A percentile compares a stretch with the other conserved stretches of the same genome.
These are phyloP conservation scores for Phymatocera aterrima DNA, from an alignment of 2,888 invertebrate genomes.

Conservation along the genomic window DNA sequence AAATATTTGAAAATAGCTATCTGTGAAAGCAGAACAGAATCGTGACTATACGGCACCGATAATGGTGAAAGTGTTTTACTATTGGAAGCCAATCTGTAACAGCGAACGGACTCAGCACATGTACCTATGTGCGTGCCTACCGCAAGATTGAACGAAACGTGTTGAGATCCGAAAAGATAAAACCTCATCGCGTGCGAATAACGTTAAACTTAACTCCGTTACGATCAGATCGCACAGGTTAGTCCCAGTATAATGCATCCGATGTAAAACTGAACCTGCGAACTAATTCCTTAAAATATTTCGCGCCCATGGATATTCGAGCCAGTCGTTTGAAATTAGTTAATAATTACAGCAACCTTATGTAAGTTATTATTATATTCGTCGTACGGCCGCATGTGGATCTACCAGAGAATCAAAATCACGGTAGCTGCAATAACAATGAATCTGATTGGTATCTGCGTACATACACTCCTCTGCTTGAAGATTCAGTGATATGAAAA, in stretches of 20 bases:
- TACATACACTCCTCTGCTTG: no score
- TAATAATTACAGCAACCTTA: no score
- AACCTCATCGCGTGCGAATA: conserved; percentile 36
- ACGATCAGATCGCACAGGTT: neutral
- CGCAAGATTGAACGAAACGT: conserved; percentile 36
- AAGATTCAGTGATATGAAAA: no score
- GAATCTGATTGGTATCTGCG: no score
- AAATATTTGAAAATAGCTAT: conserved; percentile 11
- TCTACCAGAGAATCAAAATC: no score
- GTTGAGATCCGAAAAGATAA: conserved; percentile 32
- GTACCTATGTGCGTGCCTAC: neutral
- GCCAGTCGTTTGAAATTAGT: no score
- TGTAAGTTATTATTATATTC: no score
- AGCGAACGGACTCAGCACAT: neutral
- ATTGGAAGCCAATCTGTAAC: neutral
- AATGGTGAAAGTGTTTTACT: conserved; percentile 39
- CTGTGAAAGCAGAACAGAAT: conserved; percentile 42
- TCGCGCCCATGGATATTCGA: no score
- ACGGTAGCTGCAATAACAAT: no score
- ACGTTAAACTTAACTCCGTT: neutral
- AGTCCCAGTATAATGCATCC: neutral
- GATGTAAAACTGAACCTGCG: neutral
- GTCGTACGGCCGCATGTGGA: neutral
- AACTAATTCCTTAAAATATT: neutral
- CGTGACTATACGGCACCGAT: conserved; percentile 30